Evolutionary conservation across 2,888 invertebrate genomes (phyloP).

Genomic region (Ashinkailepas kermadecensis): DNA sequence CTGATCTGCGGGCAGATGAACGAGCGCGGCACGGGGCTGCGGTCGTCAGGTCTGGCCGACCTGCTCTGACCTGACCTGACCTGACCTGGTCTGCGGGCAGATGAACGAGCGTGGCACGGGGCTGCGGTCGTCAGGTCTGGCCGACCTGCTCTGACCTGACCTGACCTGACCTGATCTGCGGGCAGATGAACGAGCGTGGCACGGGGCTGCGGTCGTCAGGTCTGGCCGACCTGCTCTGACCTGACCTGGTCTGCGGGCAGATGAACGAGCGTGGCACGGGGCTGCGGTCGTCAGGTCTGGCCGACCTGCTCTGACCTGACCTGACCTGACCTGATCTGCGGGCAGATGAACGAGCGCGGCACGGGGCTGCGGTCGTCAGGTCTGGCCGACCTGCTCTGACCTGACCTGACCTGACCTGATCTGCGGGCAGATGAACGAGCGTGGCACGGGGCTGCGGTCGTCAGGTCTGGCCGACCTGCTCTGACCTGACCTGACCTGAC

Average conservation of each 20-base stretch:
- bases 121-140: no score
- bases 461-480: no score
- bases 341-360: conserved; percentile 33
- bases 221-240: conserved; percentile 20
- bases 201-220: conserved; percentile 32
- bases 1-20: conserved; percentile 28
- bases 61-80: no score
- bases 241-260: no score
- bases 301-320: background rate
- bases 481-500: background rate
- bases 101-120: no score
- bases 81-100: no score
- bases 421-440: no score
- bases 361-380: conserved; percentile 32
- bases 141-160: no score
- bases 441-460: no score
- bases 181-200: conserved; percentile 33
- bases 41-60: no score
- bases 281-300: no score
- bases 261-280: no score
- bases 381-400: background rate
- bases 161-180: background rate
- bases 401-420: background rate
- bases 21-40: conserved; percentile 33
- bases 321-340: background rate